Evolutionary conservation across 2,113 vertebrate genomes (phyloP).

Genomic region (Ovibos moschatus): DNA sequence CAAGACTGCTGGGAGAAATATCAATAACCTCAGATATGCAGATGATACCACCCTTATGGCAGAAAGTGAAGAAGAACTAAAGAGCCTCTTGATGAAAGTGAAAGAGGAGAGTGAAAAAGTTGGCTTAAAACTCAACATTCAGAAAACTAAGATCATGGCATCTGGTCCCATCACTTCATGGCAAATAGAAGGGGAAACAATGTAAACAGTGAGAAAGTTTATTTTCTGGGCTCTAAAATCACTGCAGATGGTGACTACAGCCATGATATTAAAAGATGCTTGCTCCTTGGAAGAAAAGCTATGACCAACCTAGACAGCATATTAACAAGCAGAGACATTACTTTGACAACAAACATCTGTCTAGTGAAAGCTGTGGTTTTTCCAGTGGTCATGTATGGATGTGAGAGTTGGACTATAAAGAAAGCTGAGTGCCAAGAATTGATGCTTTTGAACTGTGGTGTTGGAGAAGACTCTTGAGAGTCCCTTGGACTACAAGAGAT

Average conservation of each 20-base stretch:
- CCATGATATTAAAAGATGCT: background rate
- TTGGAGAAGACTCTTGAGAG: background rate
- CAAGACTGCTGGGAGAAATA: background rate
- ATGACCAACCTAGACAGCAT: background rate
- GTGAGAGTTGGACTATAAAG: background rate
- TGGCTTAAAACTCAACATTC: background rate
- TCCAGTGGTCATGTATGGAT: background rate
- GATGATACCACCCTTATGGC: background rate
- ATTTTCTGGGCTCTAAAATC: background rate
- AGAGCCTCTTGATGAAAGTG: background rate
- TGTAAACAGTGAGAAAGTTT: background rate
- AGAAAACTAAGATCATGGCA: background rate
- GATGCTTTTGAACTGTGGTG: background rate
- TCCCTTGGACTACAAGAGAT: background rate
- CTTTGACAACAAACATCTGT: background rate
- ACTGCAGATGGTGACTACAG: background rate
- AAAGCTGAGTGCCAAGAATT: background rate
- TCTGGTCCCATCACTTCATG: background rate
- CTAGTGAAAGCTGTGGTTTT: background rate
- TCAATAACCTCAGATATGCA: background rate
- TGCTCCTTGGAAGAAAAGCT: background rate
- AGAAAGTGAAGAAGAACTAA: background rate
- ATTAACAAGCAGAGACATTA: background rate
- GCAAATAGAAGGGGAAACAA: background rate
- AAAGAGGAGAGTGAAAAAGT: background rate